phyloP scores from a whole-genome alignment of 2,797 vertebrate genomes.

The Syndactyla subalaris region DNA sequence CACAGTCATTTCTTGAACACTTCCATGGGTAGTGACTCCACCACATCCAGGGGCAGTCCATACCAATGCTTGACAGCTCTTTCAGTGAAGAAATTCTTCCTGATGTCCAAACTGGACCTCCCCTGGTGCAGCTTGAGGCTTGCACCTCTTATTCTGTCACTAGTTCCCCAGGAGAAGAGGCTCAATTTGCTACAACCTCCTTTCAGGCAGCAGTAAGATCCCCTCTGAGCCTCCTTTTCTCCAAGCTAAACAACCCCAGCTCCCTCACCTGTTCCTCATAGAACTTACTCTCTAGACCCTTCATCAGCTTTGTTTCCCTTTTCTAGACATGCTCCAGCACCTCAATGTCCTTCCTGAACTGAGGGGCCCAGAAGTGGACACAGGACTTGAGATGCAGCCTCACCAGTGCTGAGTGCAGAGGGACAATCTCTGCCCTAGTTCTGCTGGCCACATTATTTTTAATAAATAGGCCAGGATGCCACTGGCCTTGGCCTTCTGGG shows the following conservation, averaged over 20 bases:
- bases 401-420: background rate
- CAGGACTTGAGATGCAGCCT: fast-evolving
- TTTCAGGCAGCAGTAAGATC: background rate
- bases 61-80: background rate
- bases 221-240: background rate
- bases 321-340: fast-evolving
- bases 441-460: background rate
- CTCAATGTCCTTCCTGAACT: background rate
- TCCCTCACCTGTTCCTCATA: background rate
- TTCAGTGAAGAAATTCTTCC: background rate
- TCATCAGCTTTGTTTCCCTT: background rate
- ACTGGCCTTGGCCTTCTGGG: background rate
- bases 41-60: background rate
- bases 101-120: background rate
- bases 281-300: background rate
- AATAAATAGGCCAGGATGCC: background rate
- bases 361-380: background rate
- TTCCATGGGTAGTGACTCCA: background rate
- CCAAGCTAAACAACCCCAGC: background rate
- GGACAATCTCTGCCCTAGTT: too few relatives aligned
- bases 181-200: background rate
- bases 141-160: fast-evolving
- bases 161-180: background rate
- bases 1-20: background rate
- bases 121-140: background rate